Evolutionary conservation across 2,888 invertebrate species (phyloP), one percentile per base, ranked within the genome.

Genomic region (Calameuta idolon): DNA sequence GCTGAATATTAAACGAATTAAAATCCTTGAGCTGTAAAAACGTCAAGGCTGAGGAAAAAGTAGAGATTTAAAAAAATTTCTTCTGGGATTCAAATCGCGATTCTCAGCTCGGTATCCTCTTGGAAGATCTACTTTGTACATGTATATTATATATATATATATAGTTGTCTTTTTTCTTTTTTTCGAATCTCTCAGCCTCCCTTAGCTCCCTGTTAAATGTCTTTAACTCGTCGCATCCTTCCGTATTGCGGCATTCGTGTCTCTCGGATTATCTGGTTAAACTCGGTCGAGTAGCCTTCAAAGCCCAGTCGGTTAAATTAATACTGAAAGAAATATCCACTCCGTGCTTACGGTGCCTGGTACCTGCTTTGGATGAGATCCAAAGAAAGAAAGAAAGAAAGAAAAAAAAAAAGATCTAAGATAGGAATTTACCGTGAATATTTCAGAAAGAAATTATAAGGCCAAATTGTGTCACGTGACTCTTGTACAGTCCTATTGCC

Each of bases 191-290:
- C 34, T 55, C 23, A 55, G 37, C 34, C 75, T 74, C 71, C 30
- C 69, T 37, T 69, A 69, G 74, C 37, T 35, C 69, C 77, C 40
- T 77, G 77, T 75, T 75, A 75, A 75, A 75, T 34, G 69, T 75
- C 71, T 75, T 77, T 55, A 9, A 1, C 55, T 55, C 55, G 23
- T 55, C 5, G 55, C 5, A 55, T 55, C 55, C 23, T 55, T 55
- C 23, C 55, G 55, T 23, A 23, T 23, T 55, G 55, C 55, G 55
- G 9, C 55, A 55, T 23, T 55, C 55, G 15, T 2, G 23, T 23
- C 55, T 55, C 23, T 2, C 9, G 23, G 55, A 55, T 23, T 55
- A 23, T 23, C 55, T 55, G 55, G 9, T 55, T 55, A 55, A 55
- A 55, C 55, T 55, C 55, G 55, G 23, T 55, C 55, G 23, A 55